A percentile compares a stretch with the other conserved stretches of the same genome.
phyloP scores from a whole-genome alignment of 2,113 vertebrate species.

The Gadus macrocephalus region DNA sequence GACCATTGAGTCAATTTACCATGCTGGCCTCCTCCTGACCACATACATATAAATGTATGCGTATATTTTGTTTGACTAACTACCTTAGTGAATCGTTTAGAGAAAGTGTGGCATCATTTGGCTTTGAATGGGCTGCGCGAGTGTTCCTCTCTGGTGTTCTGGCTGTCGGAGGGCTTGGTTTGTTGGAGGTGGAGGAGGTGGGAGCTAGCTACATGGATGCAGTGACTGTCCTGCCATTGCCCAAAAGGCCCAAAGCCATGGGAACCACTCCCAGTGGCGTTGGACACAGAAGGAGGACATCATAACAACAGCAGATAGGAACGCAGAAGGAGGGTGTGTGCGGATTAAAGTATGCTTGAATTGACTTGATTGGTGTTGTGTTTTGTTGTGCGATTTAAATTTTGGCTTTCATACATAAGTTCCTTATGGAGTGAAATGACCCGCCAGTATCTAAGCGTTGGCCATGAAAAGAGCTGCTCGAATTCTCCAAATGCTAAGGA shows the following conservation, averaged over 20 bases:
- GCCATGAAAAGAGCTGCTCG: too few relatives aligned
- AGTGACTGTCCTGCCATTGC: not conserved
- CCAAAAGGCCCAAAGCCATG: constrained; percentile 2
- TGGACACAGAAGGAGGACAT: constrained; percentile 20
- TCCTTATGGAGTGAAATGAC: too few relatives aligned
- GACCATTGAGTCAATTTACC: constrained; percentile 31
- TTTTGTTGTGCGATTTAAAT: not conserved
- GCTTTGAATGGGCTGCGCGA: not conserved
- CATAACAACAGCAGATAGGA: not conserved
- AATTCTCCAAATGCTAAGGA: too few relatives aligned
- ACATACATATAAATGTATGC: too few relatives aligned
- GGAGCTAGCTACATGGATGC: constrained; percentile 33
- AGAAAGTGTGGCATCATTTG: not conserved
- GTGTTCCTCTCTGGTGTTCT: constrained; percentile 12
- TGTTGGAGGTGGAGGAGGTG: constrained; percentile 22
- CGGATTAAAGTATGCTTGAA: not conserved
- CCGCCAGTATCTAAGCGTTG: too few relatives aligned
- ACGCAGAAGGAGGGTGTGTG: not conserved
- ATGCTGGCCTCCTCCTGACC: constrained; percentile 25
- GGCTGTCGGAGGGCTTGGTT: constrained; percentile 37
- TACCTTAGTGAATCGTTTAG: not conserved
- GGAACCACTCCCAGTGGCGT: constrained; percentile 4
- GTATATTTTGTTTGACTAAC: not conserved
- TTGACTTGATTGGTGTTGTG: too few relatives aligned
- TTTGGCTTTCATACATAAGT: not conserved